Conservation (phyloP, 2,888 invertebrate genomes). For the Noctua fimbriata region DNA sequence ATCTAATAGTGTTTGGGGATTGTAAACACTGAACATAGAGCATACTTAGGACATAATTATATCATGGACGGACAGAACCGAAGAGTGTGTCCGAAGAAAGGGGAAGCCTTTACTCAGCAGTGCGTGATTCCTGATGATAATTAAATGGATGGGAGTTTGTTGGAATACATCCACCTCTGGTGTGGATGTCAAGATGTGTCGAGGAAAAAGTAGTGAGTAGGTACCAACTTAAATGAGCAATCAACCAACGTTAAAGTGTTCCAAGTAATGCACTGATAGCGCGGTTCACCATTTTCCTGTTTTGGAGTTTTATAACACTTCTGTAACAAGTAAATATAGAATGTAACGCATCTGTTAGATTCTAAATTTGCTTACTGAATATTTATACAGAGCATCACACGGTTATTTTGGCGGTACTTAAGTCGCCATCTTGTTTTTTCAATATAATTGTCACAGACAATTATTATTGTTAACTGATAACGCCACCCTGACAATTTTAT, state of each 20-base stretch:
- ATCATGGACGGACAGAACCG: background rate
- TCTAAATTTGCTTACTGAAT: background rate
- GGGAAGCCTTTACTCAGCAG: background rate
- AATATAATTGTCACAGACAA: background rate
- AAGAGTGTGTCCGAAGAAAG: background rate
- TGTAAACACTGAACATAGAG: slow-evolving; percentile 3
- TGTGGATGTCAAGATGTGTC: background rate
- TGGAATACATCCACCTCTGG: background rate
- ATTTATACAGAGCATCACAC: background rate
- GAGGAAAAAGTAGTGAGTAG: background rate
- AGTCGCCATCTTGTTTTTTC: background rate
- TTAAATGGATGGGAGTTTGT: background rate
- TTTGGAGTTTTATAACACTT: background rate
- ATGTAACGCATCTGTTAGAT: background rate
- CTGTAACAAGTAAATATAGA: background rate
- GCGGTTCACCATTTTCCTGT: slow-evolving; percentile 36
- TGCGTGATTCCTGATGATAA: background rate
- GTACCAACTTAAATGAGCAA: background rate
- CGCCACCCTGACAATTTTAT: background rate
- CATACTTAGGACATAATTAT: background rate
- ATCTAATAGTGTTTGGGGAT: slow-evolving; percentile 4
- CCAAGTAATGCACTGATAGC: slow-evolving; percentile 1
- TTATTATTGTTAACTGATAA: background rate
- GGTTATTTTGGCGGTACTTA: background rate
- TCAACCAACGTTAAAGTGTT: slow-evolving; percentile 32